phyloP scores from a whole-genome alignment of 2,888 invertebrate species.

The Hoplodrina blanda region DNA sequence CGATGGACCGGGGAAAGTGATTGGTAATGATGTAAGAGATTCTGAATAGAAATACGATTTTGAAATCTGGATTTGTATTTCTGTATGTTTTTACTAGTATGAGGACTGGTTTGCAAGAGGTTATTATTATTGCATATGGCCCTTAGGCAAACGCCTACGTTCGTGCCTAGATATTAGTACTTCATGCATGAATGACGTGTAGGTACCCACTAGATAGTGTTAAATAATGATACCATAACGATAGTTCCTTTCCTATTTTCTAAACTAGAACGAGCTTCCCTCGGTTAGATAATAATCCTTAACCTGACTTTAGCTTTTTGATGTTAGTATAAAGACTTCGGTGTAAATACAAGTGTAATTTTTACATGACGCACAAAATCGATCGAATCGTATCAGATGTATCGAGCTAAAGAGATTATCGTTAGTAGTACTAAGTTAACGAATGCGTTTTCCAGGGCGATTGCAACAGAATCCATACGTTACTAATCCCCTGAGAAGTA shows the following conservation, averaged over 20 bases:
- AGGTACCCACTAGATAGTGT: background rate
- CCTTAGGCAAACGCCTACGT: background rate
- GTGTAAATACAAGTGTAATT: background rate
- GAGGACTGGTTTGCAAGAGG: background rate
- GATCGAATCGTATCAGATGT: conserved; percentile 17
- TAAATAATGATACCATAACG: background rate
- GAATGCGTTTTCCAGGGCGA: conserved; percentile 57
- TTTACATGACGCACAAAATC: background rate
- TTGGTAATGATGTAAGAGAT: conserved; percentile 64
- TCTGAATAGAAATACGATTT: conserved; percentile 41
- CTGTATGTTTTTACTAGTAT: background rate
- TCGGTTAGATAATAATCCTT: background rate
- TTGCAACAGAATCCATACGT: conserved; percentile 64
- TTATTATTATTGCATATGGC: background rate
- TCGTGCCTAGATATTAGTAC: background rate
- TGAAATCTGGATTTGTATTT: conserved; percentile 7
- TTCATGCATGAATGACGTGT: background rate
- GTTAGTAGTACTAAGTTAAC: conserved; percentile 51
- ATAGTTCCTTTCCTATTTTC: background rate
- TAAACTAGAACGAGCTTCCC: background rate
- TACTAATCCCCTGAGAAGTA: conserved; percentile 75
- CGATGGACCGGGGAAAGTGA: conserved; percentile 64
- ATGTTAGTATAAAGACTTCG: background rate
- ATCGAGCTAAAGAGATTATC: conserved; percentile 57
- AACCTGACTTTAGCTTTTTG: no score